Evolutionary conservation across 2,797 vertebrate genomes (phyloP).

Genomic region (Tapera naevia): DNA sequence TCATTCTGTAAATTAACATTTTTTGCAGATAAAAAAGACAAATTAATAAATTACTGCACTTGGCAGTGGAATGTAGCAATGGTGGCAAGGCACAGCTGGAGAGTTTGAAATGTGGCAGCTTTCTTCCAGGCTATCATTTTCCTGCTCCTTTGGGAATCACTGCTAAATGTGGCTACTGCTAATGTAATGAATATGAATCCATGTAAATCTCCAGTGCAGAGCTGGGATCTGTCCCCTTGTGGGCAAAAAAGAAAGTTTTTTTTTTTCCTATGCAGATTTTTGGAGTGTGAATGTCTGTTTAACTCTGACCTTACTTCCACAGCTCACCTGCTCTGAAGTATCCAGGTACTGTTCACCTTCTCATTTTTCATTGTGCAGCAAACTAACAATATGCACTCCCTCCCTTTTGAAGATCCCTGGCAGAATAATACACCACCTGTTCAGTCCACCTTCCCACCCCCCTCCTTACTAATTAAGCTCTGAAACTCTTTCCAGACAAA

Average conservation of each 20-base stretch:
- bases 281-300: background rate
- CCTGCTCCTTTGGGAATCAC: constrained; percentile 31
- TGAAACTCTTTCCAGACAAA: constrained; percentile 73
- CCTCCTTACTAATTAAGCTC: constrained; percentile 70
- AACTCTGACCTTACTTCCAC: background rate
- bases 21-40: constrained; percentile 64
- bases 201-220: constrained; percentile 32
- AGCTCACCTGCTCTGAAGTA: constrained; percentile 32
- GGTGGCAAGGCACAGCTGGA: constrained; percentile 59
- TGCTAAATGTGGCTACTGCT: constrained; percentile 61
- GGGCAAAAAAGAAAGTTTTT: background rate
- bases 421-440: constrained; percentile 71
- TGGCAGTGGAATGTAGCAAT: constrained; percentile 53
- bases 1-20: constrained; percentile 66
- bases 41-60: constrained; percentile 60
- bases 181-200: constrained; percentile 52
- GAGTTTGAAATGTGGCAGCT: constrained; percentile 57
- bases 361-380: constrained; percentile 67
- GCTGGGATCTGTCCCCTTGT: constrained; percentile 24
- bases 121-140: constrained; percentile 65
- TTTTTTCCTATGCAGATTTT: constrained; percentile 36
- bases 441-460: constrained; percentile 28
- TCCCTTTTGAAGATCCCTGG: constrained; percentile 60
- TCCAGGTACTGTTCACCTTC: constrained; percentile 33
- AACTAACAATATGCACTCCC: constrained; percentile 23